Evolutionary conservation across 2,888 invertebrate genomes (phyloP).

Genomic region (Lamellibrachia satsuma): DNA sequence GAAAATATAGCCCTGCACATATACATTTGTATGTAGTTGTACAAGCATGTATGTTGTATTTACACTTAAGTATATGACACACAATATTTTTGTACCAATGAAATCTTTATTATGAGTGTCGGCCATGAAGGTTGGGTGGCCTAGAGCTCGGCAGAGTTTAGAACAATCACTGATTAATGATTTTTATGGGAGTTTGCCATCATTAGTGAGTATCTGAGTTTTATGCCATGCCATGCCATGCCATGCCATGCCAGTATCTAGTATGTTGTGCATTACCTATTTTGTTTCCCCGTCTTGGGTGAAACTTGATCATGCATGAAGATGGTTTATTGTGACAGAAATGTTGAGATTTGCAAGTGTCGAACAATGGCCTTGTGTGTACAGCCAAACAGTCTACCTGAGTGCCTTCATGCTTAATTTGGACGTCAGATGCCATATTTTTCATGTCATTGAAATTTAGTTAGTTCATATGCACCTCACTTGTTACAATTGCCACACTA

Average conservation of each 20-base stretch:
- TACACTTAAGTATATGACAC: background rate
- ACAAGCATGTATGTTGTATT: background rate
- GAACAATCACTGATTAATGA: too few species aligned
- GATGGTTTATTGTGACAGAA: background rate
- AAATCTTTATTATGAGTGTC: background rate
- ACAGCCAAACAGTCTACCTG: background rate
- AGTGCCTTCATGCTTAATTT: background rate
- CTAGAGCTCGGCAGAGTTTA: background rate
- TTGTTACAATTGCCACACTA: background rate
- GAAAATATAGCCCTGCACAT: background rate
- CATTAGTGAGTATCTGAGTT: background rate
- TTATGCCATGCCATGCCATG: background rate
- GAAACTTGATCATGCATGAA: too few species aligned
- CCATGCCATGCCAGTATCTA: background rate
- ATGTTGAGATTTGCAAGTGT: background rate
- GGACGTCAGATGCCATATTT: background rate
- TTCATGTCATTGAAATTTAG: background rate
- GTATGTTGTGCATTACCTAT: background rate
- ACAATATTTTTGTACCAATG: background rate
- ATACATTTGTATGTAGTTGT: background rate
- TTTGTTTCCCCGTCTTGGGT: background rate
- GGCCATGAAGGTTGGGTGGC: background rate
- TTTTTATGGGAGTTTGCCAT: background rate
- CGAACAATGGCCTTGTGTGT: background rate
- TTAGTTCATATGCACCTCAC: background rate